A percentile compares a stretch with the other conserved stretches of the same genome.
Evolutionary conservation across 2,797 vertebrate species (phyloP).

Genomic region (Crypturellus tataupa): DNA sequence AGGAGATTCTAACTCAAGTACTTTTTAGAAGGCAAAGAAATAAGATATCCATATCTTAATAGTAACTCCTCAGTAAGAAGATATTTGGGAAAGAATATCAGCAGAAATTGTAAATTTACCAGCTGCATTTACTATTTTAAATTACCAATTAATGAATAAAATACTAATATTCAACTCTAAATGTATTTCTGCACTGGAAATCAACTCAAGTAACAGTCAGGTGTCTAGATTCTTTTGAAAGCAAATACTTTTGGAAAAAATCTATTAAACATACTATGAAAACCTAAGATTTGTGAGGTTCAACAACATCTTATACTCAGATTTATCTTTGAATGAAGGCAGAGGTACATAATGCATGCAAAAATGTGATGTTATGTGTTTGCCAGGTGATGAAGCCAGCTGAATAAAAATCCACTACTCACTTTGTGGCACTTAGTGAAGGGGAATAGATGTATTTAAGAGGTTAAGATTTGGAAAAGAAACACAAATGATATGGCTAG

Average conservation of each 20-base stretch:
- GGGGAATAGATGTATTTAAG: not conserved
- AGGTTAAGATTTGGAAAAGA: not conserved
- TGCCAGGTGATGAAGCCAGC: not conserved
- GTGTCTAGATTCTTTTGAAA: not conserved
- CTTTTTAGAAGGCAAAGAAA: not conserved
- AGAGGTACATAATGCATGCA: not conserved
- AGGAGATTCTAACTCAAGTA: not conserved
- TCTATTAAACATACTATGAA: not conserved
- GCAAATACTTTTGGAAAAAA: not conserved
- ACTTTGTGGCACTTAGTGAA: not conserved
- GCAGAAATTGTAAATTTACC: not conserved
- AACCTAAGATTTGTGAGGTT: not conserved
- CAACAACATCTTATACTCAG: not conserved
- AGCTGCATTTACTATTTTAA: not conserved
- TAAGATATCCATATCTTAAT: not conserved
- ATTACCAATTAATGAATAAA: not conserved
- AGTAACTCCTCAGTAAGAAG: not conserved
- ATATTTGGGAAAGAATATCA: not conserved
- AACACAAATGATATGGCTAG: not conserved
- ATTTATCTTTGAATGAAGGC: not conserved
- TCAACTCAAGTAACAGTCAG: not conserved
- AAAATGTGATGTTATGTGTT: not conserved
- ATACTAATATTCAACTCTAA: not conserved
- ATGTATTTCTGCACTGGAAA: not conserved
- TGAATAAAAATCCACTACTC: not conserved